Percentiles rank a stretch among this genome's conserved stretches.
Evolutionary conservation across 1,140 invertebrate species (phyloP).

Genomic region (Sipha flava): DNA sequence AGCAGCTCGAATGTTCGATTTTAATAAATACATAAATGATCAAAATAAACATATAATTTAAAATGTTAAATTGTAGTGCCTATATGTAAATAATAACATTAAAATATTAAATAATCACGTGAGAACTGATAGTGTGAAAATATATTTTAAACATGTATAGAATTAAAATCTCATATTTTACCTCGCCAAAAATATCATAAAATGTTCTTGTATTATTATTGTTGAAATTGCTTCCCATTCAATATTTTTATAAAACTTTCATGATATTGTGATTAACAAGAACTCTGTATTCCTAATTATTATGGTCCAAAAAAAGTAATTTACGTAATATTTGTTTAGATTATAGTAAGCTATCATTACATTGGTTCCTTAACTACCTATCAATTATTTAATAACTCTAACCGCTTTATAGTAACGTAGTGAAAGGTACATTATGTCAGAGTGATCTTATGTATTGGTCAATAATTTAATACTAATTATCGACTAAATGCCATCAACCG

Average conservation of each 20-base stretch:
- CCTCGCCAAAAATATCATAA: background rate
- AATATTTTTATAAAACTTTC: background rate
- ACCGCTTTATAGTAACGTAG: background rate
- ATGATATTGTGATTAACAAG: background rate
- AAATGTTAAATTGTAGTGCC: too few species aligned
- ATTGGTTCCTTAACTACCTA: background rate
- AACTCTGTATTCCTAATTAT: background rate
- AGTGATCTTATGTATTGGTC: background rate
- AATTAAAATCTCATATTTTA: background rate
- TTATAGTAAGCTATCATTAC: background rate
- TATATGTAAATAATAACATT: too few species aligned
- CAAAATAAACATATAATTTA: too few species aligned
- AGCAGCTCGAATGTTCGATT: too few species aligned
- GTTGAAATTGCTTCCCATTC: background rate
- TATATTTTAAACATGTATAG: too few species aligned
- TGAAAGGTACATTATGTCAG: background rate
- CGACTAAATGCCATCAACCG: too few species aligned
- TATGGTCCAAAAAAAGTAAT: background rate
- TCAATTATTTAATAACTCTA: background rate
- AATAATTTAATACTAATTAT: background rate
- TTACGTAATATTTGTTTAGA: background rate
- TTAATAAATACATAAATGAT: too few species aligned
- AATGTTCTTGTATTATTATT: too few species aligned
- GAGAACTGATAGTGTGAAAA: background rate
- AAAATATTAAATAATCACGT: background rate